These are phyloP conservation scores for Neosalanx taihuensis DNA, from an alignment of 2,797 vertebrate species.

Conservation along the genomic window DNA sequence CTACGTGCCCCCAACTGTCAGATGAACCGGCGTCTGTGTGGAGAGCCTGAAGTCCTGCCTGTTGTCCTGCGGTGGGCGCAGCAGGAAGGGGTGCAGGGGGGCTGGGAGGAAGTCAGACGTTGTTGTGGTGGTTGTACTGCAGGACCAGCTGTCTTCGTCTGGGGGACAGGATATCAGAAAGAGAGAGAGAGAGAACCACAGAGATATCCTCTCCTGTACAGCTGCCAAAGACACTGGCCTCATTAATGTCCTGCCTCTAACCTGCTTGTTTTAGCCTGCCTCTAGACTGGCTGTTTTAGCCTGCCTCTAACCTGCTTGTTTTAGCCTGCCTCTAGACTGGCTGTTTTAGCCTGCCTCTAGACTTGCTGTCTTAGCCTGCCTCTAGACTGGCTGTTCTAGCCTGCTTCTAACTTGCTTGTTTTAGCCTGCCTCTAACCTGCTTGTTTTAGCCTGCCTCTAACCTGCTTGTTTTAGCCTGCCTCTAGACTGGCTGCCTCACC, in stretches of 20 bases:
- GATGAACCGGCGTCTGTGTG: not conserved
- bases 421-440: too few relatives aligned
- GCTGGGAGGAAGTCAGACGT: slow-evolving; percentile 39
- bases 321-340: too few relatives aligned
- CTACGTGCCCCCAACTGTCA: slow-evolving; percentile 33
- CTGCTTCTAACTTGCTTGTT: too few relatives aligned
- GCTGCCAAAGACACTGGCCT: slow-evolving; percentile 23
- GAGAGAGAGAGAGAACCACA: not conserved
- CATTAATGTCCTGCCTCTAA: slow-evolving; percentile 16
- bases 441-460: too few relatives aligned
- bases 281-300: not conserved
- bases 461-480: too few relatives aligned
- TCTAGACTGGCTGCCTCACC: not conserved
- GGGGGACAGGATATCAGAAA: slow-evolving; percentile 21
- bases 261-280: not conserved
- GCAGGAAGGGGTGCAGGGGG: slow-evolving; percentile 37
- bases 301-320: not conserved
- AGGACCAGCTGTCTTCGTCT: slow-evolving; percentile 23
- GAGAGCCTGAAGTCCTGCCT: not conserved
- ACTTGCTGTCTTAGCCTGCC: too few relatives aligned
- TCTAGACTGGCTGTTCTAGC: too few relatives aligned
- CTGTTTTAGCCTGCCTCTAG: too few relatives aligned
- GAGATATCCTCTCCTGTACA: slow-evolving; percentile 7
- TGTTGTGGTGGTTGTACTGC: slow-evolving; percentile 36
- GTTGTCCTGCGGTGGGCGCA: slow-evolving; percentile 30